Conservation (phyloP, 2,113 vertebrate species). For the Butastur rufipennis region DNA sequence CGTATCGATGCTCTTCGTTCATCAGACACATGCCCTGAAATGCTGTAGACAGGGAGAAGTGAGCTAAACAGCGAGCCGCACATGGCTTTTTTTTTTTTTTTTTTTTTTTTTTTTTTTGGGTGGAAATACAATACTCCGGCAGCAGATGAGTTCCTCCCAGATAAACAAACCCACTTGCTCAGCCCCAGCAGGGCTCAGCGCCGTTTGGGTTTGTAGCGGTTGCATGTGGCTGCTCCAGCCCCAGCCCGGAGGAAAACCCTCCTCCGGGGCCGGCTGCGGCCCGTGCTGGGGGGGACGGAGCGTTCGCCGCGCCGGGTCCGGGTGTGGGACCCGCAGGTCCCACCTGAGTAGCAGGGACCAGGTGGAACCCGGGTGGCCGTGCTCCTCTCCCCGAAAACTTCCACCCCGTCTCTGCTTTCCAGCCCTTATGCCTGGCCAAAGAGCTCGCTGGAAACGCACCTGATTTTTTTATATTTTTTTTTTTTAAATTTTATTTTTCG, state of each 20-base stretch:
- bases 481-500: too few species aligned
- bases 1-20: constrained; percentile 14
- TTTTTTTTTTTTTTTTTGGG: neutral
- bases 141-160: constrained; percentile 51
- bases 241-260: constrained; percentile 40
- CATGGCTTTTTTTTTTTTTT: neutral
- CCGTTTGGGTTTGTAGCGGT: constrained; percentile 34
- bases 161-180: constrained; percentile 60
- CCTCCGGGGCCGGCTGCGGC: constrained; percentile 16
- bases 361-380: neutral
- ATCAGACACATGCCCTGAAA: constrained; percentile 58
- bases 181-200: constrained; percentile 29
- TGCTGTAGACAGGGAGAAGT: constrained; percentile 52
- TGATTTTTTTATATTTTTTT: neutral
- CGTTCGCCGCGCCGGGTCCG: accelerated
- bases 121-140: constrained; percentile 48
- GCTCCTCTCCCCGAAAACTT: neutral
- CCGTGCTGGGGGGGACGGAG: neutral
- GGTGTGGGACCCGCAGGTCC: neutral
- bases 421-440: neutral
- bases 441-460: neutral
- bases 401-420: neutral
- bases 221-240: neutral
- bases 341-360: neutral
- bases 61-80: constrained; percentile 44